Evolutionary conservation across 2,888 invertebrate genomes (phyloP).

Genomic region (Stenchaetothrips biformis): DNA sequence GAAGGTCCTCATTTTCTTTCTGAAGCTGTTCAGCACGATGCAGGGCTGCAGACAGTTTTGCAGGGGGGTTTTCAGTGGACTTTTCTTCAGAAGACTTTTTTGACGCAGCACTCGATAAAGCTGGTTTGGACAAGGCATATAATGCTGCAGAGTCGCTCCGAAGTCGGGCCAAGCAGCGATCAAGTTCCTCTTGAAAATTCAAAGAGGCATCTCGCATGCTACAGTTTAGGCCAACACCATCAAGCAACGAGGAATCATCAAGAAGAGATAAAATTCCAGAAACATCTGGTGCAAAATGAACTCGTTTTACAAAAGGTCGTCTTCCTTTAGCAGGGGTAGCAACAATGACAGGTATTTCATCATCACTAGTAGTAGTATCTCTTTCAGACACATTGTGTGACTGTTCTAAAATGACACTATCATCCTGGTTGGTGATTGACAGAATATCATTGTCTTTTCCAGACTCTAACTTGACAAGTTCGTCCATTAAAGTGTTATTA

Average conservation of each 20-base stretch:
- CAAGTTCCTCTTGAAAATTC: slow-evolving; percentile 52
- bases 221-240: slow-evolving; percentile 36
- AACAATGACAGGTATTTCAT: slow-evolving; percentile 16
- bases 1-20: slow-evolving; percentile 12
- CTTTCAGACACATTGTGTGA: background rate
- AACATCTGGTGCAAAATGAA: slow-evolving; percentile 69
- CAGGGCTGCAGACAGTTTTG: slow-evolving; percentile 49
- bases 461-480: slow-evolving; percentile 48
- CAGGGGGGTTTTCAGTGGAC: background rate
- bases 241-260: slow-evolving; percentile 56
- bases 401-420: background rate
- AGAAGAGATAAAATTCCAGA: slow-evolving; percentile 55
- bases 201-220: slow-evolving; percentile 28
- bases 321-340: slow-evolving; percentile 2
- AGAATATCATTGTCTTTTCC: slow-evolving; percentile 26
- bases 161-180: slow-evolving; percentile 61
- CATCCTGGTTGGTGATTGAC: background rate
- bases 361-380: background rate
- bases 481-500: slow-evolving; percentile 66
- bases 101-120: background rate
- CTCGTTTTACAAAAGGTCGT: slow-evolving; percentile 47
- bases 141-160: slow-evolving; percentile 54
- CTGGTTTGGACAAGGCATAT: slow-evolving; percentile 4
- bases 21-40: slow-evolving; percentile 48
- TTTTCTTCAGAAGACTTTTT: background rate